Base-by-base conservation (phyloP, 2,888 invertebrate genomes). In the Cenopis cana region DNA sequence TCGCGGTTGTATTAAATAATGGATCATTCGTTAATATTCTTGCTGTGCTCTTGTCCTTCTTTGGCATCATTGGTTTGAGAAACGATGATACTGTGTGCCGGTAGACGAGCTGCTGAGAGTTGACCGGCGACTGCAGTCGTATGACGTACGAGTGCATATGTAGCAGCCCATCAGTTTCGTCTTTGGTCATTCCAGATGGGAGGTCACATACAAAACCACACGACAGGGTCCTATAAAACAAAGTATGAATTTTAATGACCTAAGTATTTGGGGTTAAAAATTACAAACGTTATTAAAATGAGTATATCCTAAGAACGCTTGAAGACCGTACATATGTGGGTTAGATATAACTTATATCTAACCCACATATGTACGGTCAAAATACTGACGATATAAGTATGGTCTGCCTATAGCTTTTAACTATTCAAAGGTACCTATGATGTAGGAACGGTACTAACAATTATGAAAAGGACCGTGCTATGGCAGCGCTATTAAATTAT, bases 131-230 rank as follows among this genome's bases (percentile, higher is more conserved):
- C 77, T 91, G 86, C 76, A 95, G 78, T 77, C 94, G 89, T 12
- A 96, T 86, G 29, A 94, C 94, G 79, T 95, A 96, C 10, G 89
- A 91, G 74, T 89, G 89, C 0, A 94, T 92, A 57, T 89, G 87
- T 64, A 94, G 78, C 72, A 95, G 89, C 1, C 85, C 82, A 38
- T 90, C 85, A 6, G 87, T 83, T 74, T 94, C 94, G 59, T 91
- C 90, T 24, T 85, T 81, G 65, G 93, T 86, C 50, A 90, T 76
- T 50, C 85, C 85, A n/a, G 87, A 85, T 33, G 90, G 87, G 49
- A 89, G 74, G 65, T 94, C 91, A 80, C 96, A 96, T 67, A 94
- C 84, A 79, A 95, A 95, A 20, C 96, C 95, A 81, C 95, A 95
- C 18, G 95, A 91, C 75, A 92, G 86, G 29, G 94, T 76, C 69